Percentiles rank a stretch among this genome's conserved stretches.
phyloP scores from a whole-genome alignment of 2,113 vertebrate species.

The Gallinago media region DNA sequence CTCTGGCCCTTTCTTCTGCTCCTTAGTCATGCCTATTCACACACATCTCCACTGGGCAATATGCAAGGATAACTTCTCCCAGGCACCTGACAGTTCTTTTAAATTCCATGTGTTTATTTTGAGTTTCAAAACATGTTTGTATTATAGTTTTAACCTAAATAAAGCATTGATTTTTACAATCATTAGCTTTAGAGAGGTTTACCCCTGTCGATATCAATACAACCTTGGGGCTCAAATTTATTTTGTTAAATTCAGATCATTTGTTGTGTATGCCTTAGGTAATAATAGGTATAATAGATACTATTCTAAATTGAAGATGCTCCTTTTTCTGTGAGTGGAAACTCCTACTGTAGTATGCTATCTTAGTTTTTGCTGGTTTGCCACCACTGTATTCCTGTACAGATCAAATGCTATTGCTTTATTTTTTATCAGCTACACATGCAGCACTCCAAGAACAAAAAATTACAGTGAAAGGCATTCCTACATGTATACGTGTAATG shows the following conservation, averaged over 20 bases:
- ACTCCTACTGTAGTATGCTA: not conserved
- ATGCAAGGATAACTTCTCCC: not conserved
- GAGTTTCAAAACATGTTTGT: not conserved
- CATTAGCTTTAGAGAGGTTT: not conserved
- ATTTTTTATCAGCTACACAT: not conserved
- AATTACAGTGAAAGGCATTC: not conserved
- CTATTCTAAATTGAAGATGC: not conserved
- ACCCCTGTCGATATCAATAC: not conserved
- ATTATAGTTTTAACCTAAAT: not conserved
- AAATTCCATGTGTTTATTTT: not conserved
- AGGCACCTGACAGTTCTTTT: not conserved
- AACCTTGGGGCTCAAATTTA: not conserved
- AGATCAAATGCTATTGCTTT: not conserved
- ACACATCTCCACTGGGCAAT: not conserved
- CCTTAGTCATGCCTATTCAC: not conserved
- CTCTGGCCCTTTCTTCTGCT: not conserved
- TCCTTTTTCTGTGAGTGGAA: not conserved
- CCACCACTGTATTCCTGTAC: not conserved
- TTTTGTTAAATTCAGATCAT: not conserved
- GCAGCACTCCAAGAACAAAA: not conserved
- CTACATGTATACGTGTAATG: not conserved
- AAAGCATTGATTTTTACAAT: not conserved
- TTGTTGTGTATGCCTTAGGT: not conserved
- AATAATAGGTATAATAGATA: not conserved
- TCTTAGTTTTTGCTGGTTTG: not conserved